A percentile compares a stretch with the other conserved stretches of the same genome.
These are phyloP conservation scores for Hyaena hyaena DNA, from an alignment of 2,113 vertebrate genomes.

Conservation along the genomic window DNA sequence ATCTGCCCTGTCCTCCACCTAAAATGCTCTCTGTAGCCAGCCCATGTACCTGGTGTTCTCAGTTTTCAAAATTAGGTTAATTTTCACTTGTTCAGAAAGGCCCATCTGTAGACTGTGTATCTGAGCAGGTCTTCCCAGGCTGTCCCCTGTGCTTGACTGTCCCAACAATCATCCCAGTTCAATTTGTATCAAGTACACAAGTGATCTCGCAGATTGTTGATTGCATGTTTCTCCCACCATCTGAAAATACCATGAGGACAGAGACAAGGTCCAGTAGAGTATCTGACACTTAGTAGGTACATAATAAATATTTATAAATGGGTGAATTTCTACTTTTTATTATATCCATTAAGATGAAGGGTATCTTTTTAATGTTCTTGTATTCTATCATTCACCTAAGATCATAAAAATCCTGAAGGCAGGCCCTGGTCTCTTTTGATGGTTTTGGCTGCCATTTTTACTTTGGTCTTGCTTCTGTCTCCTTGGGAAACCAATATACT, in stretches of 20 bases:
- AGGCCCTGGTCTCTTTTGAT: neutral
- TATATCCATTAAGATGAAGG: neutral
- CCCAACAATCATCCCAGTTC: neutral
- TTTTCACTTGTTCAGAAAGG: neutral
- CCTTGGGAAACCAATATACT: neutral
- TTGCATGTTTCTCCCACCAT: neutral
- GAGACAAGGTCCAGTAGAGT: neutral
- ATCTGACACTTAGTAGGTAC: neutral
- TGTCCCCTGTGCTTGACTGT: accelerated
- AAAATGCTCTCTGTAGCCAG: neutral
- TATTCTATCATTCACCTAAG: neutral
- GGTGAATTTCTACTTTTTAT: neutral
- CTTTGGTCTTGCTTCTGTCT: neutral
- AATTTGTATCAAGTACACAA: accelerated
- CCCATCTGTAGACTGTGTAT: neutral
- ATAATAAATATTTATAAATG: neutral
- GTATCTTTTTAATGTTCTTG: neutral
- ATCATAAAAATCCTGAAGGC: neutral
- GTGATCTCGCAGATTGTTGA: accelerated
- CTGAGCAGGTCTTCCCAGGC: accelerated
- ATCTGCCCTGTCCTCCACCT: neutral
- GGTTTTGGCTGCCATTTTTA: neutral
- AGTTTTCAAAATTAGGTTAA: neutral
- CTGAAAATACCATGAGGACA: neutral
- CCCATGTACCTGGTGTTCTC: neutral